phyloP scores from a whole-genome alignment of 2,888 invertebrate species.

The Leptinotarsa haldemani region DNA sequence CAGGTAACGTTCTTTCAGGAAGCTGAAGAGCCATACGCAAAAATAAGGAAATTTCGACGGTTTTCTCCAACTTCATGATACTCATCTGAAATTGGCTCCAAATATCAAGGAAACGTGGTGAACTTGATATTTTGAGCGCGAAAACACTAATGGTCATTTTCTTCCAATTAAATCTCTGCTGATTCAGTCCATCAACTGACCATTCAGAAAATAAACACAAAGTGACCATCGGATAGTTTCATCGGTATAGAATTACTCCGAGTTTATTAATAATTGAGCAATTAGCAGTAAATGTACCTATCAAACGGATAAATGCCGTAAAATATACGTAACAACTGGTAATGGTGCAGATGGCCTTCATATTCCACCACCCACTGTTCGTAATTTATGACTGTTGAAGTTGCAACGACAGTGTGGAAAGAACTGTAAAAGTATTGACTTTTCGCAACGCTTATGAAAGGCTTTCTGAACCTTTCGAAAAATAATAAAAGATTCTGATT shows the following conservation, averaged over 20 bases:
- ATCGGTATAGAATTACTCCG: slow-evolving; percentile 6
- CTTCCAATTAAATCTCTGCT: no score
- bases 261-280: slow-evolving; percentile 24
- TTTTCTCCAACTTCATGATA: no score
- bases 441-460: not conserved
- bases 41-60: no score
- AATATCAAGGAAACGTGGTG: no score
- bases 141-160: no score
- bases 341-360: slow-evolving; percentile 35
- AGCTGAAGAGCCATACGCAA: no score
- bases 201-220: not conserved
- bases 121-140: no score
- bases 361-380: slow-evolving; percentile 38
- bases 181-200: not conserved
- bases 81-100: no score
- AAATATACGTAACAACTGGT: slow-evolving; percentile 34
- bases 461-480: not conserved
- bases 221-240: not conserved
- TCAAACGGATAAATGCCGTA: slow-evolving; percentile 30
- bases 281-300: slow-evolving; percentile 37
- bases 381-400: slow-evolving; percentile 20
- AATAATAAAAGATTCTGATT: no score
- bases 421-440: not conserved
- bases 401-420: not conserved
- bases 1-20: no score